Evolutionary conservation across 2,113 vertebrate genomes (phyloP), one percentile per base, ranked within the genome.

Genomic region (Vidua chalybeata): DNA sequence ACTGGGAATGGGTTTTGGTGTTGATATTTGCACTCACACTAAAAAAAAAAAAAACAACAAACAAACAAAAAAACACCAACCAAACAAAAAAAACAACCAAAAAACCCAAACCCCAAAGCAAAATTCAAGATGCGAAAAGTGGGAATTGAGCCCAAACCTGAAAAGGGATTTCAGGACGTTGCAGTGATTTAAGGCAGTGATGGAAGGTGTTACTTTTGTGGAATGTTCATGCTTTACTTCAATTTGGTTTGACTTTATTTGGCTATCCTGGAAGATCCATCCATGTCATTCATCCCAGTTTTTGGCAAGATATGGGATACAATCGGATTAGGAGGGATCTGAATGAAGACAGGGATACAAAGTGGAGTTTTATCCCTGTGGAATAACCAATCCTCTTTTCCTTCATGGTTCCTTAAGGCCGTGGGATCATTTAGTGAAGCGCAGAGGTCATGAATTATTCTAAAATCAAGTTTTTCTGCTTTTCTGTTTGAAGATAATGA

Each of bases 1-100:
- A 3, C 17, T 27, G 35, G 22, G 59, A 74, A 33, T 30, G 2
- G 6, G 4, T 77, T 77, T 46, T 0, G 1, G 5, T 21, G 10
- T 31, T 22, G 22, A 24, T 11, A 35, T 2, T 8, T 27, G 15
- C 5, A 28, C n/a, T 58, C 13, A 11, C 14, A 7, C 5, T 23
- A 19, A 23, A 28, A 19, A 51, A 13, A 13, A 49, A 41, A 13
- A 28, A 18, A 24, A 71, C 9, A 28, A 28, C 10, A 26, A 33
- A 28, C n/a, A 24, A 33, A 27, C 23, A 6, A 6, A 41, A 18
- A 8, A 58, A 21, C 7, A 39, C 10, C 39, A 39, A 39, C 9
- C 39, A 39, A 39, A 39, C 39, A 39, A 41, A 41, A 41, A 41
- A 41, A 41, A 13, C 12, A 11, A 11, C 14, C 9, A 48, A 48